Conservation (phyloP, 2,113 vertebrate genomes). For the Ceyx melanurus region DNA sequence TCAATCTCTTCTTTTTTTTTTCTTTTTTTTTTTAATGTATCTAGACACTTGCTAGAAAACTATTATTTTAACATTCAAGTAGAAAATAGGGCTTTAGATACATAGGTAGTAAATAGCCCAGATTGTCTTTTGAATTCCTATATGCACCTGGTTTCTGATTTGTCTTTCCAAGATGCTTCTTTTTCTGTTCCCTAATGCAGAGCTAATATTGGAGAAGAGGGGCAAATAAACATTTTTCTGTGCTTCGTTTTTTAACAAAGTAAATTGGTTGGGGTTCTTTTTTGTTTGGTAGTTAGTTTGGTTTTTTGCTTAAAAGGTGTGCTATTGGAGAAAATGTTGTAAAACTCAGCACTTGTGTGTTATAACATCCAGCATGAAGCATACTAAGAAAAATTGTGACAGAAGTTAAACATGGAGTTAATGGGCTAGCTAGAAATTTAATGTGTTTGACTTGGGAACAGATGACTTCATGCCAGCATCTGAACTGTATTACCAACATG, state of each 20-base stretch:
- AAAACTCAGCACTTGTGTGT: neutral
- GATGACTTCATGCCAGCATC: conserved; percentile 5
- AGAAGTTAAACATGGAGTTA: conserved; percentile 8
- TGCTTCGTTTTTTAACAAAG: conserved; percentile 42
- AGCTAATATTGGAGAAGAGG: neutral
- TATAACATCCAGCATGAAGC: neutral
- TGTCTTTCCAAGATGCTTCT: neutral
- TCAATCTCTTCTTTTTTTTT: neutral
- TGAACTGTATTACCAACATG: neutral
- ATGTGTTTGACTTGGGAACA: neutral
- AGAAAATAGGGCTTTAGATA: neutral
- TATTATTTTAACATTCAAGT: neutral
- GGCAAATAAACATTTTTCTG: neutral
- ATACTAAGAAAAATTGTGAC: neutral
- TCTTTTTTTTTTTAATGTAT: neutral
- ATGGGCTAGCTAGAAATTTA: conserved; percentile 6
- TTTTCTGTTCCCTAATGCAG: conserved; percentile 5
- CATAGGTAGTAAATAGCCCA: neutral
- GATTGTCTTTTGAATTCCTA: neutral
- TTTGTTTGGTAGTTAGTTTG: neutral
- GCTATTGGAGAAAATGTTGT: conserved; percentile 41
- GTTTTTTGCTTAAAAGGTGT: conserved; percentile 3
- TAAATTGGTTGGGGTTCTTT: neutral
- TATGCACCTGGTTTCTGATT: neutral
- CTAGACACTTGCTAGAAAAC: neutral